phyloP scores from a whole-genome alignment of 2,888 invertebrate species.

The Cheilosia impressa region DNA sequence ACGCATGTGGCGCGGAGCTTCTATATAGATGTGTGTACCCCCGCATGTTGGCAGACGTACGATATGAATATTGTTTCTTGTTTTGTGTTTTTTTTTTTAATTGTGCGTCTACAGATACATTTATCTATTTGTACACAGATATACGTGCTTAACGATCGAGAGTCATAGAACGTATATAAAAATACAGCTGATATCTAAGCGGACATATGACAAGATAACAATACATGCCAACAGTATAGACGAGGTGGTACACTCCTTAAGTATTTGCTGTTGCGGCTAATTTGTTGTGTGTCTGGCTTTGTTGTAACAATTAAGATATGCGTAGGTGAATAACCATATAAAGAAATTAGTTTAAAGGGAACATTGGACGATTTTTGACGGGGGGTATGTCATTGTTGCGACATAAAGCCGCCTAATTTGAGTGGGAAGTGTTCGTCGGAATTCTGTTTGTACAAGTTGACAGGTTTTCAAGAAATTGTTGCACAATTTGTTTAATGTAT shows the following conservation, averaged over 20 bases:
- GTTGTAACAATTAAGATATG: constrained; percentile 23
- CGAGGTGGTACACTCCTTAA: constrained; percentile 3
- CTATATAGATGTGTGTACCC: constrained; percentile 25
- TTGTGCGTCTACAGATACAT: constrained; percentile 40
- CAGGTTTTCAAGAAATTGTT: background rate
- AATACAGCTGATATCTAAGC: constrained; percentile 46
- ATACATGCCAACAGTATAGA: constrained; percentile 6
- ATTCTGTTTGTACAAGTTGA: background rate
- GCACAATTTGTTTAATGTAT: too few relatives aligned
- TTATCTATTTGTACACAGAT: background rate
- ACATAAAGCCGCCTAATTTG: background rate
- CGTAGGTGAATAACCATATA: constrained; percentile 59
- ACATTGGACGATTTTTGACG: constrained; percentile 12
- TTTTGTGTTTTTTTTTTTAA: constrained; percentile 1
- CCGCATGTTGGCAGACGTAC: constrained; percentile 49
- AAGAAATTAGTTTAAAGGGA: constrained; percentile 14
- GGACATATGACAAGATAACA: constrained; percentile 59
- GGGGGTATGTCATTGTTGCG: constrained; percentile 3
- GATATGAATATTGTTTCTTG: constrained; percentile 40
- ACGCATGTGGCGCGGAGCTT: constrained; percentile 48
- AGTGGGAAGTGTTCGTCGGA: background rate
- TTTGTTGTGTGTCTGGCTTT: constrained; percentile 24
- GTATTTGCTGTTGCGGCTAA: constrained; percentile 9
- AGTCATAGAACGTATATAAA: constrained; percentile 16
- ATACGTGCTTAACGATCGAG: constrained; percentile 15